phyloP scores from a whole-genome alignment of 2,113 vertebrate genomes.

The Poicephalus meyeri region DNA sequence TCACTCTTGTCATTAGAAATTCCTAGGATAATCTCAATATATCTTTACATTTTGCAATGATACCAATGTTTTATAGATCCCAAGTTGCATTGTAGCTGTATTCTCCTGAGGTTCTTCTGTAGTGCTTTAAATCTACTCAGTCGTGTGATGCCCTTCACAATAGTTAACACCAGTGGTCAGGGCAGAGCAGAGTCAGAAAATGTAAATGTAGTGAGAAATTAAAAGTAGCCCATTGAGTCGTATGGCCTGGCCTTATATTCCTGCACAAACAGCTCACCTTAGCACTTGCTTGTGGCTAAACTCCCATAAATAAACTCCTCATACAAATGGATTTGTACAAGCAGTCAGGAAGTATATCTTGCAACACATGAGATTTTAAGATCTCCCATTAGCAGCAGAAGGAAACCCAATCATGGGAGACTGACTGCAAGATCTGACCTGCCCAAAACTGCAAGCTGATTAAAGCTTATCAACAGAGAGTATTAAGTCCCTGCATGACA shows the following conservation, averaged over 20 bases:
- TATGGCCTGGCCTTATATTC: not conserved
- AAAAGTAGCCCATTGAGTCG: not conserved
- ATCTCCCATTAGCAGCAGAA: slow-evolving; percentile 1
- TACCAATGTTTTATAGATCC: not conserved
- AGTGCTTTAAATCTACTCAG: not conserved
- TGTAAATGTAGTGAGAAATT: not conserved
- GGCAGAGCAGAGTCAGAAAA: not conserved
- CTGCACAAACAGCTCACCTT: slow-evolving; percentile 11
- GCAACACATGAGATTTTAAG: not conserved
- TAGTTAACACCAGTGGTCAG: not conserved
- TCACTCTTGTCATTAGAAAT: not conserved
- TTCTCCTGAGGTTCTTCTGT: not conserved
- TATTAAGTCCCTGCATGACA: not conserved
- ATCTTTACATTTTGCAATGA: not conserved
- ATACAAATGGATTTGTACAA: not conserved
- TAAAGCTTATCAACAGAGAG: not conserved
- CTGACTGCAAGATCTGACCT: slow-evolving; percentile 9
- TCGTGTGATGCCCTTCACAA: not conserved
- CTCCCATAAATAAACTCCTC: slow-evolving; percentile 14
- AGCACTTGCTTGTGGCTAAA: not conserved
- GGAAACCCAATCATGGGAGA: not conserved
- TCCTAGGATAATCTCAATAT: not conserved
- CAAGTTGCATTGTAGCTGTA: not conserved
- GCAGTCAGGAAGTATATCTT: not conserved
- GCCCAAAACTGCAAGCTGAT: not conserved